phyloP scores from a whole-genome alignment of 2,113 vertebrate genomes.

The Cinclus mexicanus region DNA sequence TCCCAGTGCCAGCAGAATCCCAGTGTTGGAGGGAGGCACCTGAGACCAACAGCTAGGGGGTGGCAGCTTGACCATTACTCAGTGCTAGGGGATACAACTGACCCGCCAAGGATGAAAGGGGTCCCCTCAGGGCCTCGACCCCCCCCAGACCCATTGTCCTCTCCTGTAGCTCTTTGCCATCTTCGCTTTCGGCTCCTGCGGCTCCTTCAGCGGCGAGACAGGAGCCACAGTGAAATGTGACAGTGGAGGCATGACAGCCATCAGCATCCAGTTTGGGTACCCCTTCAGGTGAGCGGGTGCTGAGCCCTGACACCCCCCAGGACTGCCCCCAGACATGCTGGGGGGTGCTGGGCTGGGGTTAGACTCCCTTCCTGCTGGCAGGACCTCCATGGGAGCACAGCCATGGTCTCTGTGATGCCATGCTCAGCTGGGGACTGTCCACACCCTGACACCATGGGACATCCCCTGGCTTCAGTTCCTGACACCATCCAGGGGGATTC shows the following conservation, averaged over 20 bases:
- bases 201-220: slow-evolving; percentile 84
- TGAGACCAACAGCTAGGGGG: neutral
- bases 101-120: neutral
- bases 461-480: neutral
- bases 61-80: neutral
- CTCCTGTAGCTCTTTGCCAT: slow-evolving; percentile 86
- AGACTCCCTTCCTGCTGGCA: neutral
- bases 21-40: neutral
- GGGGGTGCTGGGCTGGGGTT: neutral
- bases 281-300: slow-evolving; percentile 87
- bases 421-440: neutral
- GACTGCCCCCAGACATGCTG: rapidly evolving
- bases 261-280: slow-evolving; percentile 82
- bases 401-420: rapidly evolving
- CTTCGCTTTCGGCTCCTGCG: slow-evolving; percentile 91
- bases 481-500: neutral
- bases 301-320: no score
- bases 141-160: neutral
- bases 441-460: neutral
- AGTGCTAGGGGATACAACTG: neutral
- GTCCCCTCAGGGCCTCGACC: neutral
- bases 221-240: slow-evolving; percentile 79
- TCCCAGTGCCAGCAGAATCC: neutral
- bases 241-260: neutral
- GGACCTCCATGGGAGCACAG: neutral